Percentiles rank a stretch among this genome's conserved stretches.
phyloP scores from a whole-genome alignment of 2,888 invertebrate genomes.

The Nysson spinosus region DNA sequence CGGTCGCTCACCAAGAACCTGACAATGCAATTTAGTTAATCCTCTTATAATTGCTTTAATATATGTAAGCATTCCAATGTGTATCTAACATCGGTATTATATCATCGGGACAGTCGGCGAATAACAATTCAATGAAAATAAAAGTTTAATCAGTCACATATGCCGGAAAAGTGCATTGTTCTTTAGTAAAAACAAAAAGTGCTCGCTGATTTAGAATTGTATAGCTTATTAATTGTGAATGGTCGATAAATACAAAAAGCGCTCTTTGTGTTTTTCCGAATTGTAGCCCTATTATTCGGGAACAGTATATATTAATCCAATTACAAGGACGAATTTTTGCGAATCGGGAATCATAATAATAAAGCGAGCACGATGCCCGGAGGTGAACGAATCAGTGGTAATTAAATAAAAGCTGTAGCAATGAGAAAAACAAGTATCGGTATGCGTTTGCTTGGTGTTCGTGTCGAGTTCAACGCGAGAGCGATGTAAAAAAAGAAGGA shows the following conservation, averaged over 20 bases:
- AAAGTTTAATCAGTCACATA: no score
- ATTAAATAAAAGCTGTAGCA: constrained; percentile 39
- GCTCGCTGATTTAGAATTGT: no score
- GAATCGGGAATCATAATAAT: constrained; percentile 28
- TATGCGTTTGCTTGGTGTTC: no score
- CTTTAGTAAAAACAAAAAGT: background rate
- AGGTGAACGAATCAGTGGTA: constrained; percentile 30
- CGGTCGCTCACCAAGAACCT: constrained; percentile 31
- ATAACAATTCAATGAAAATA: no score
- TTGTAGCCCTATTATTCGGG: constrained; percentile 7
- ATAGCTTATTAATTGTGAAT: no score
- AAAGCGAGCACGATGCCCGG: constrained; percentile 26
- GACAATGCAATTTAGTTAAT: constrained; percentile 44
- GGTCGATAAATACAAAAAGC: background rate
- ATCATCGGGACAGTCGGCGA: no score
- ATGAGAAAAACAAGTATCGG: constrained; percentile 26
- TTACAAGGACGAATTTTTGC: constrained; percentile 19
- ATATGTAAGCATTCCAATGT: constrained; percentile 14
- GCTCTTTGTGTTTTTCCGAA: background rate
- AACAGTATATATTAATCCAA: constrained; percentile 21
- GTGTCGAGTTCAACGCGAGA: no score
- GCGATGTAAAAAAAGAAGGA: constrained; percentile 4
- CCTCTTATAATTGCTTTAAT: constrained; percentile 47
- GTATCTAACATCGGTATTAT: no score
- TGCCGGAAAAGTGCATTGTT: no score